Evolutionary conservation across 2,888 invertebrate genomes (phyloP).

Genomic region (Hirtodrosophila confusa): DNA sequence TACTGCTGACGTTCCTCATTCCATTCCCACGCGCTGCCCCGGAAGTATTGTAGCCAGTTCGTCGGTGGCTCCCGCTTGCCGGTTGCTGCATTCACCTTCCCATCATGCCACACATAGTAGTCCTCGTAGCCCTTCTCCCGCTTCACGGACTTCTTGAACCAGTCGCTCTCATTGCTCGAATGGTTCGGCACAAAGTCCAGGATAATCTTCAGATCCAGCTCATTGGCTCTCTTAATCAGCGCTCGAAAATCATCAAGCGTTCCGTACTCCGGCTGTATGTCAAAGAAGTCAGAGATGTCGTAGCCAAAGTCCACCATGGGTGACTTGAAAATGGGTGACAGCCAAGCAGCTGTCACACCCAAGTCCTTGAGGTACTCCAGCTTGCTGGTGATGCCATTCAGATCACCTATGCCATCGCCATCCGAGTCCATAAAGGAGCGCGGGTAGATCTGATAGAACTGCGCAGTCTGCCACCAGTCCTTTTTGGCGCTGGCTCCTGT

Average conservation of each 20-base stretch:
- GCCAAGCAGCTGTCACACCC: slow-evolving; percentile 91
- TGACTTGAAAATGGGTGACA: slow-evolving; percentile 93
- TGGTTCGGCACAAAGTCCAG: slow-evolving; percentile 89
- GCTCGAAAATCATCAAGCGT: slow-evolving; percentile 89
- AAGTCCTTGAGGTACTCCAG: slow-evolving; percentile 88
- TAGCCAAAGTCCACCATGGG: slow-evolving; percentile 95
- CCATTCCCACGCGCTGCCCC: slow-evolving; percentile 88
- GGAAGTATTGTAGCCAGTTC: slow-evolving; percentile 82
- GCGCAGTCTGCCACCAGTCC: slow-evolving; percentile 93
- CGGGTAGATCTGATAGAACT: slow-evolving; percentile 94
- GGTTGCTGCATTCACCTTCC: slow-evolving; percentile 82
- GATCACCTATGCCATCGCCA: slow-evolving; percentile 93
- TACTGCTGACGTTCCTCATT: slow-evolving; percentile 86
- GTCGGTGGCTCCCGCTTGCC: slow-evolving; percentile 72
- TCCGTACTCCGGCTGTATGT: slow-evolving; percentile 90
- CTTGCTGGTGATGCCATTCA: slow-evolving; percentile 88
- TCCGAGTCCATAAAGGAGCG: slow-evolving; percentile 93
- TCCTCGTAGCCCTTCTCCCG: slow-evolving; percentile 88
- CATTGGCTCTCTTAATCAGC: slow-evolving; percentile 86
- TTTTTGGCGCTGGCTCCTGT: slow-evolving; percentile 17
- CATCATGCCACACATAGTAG: slow-evolving; percentile 91
- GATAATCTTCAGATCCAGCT: slow-evolving; percentile 86
- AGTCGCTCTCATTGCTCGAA: slow-evolving; percentile 91
- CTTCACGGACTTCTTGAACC: slow-evolving; percentile 92
- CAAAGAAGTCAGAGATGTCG: slow-evolving; percentile 91